Conservation (phyloP, 2,797 vertebrate species). For the Coregonus ussuriensis region DNA sequence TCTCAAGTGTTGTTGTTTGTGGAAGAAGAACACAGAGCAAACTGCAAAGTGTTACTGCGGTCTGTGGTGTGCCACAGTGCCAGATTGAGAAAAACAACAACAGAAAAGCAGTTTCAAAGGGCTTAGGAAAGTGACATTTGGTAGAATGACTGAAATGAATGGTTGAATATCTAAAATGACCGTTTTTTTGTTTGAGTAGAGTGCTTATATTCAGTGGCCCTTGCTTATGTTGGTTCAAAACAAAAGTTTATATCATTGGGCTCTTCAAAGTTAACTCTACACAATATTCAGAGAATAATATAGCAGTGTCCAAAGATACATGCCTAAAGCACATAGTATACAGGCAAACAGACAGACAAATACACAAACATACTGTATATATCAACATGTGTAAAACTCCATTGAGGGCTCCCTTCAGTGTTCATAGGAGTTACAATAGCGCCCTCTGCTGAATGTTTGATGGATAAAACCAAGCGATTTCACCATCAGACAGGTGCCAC, state of each 20-base stretch:
- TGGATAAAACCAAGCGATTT: not conserved
- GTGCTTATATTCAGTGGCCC: too few species aligned
- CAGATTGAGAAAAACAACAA: slow-evolving; percentile 51
- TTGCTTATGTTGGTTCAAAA: too few species aligned
- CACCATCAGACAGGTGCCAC: not conserved
- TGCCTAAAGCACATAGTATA: not conserved
- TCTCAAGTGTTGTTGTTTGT: slow-evolving; percentile 79
- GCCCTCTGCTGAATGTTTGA: slow-evolving; percentile 57
- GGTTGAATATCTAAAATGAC: too few species aligned
- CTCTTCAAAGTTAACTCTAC: not conserved
- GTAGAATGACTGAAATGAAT: too few species aligned
- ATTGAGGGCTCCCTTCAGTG: not conserved
- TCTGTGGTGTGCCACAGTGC: slow-evolving; percentile 55
- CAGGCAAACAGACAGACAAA: not conserved
- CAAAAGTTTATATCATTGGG: too few species aligned
- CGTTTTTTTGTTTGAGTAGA: too few species aligned
- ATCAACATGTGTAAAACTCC: not conserved
- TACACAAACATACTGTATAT: not conserved
- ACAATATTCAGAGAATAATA: not conserved
- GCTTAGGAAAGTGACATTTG: too few species aligned
- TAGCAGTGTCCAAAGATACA: not conserved
- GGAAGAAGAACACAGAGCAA: slow-evolving; percentile 61
- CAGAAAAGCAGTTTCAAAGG: too few species aligned
- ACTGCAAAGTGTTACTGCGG: slow-evolving; percentile 50
- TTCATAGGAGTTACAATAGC: slow-evolving; percentile 64